Conservation (phyloP, 2,113 vertebrate species). For the Pipra filicauda region DNA sequence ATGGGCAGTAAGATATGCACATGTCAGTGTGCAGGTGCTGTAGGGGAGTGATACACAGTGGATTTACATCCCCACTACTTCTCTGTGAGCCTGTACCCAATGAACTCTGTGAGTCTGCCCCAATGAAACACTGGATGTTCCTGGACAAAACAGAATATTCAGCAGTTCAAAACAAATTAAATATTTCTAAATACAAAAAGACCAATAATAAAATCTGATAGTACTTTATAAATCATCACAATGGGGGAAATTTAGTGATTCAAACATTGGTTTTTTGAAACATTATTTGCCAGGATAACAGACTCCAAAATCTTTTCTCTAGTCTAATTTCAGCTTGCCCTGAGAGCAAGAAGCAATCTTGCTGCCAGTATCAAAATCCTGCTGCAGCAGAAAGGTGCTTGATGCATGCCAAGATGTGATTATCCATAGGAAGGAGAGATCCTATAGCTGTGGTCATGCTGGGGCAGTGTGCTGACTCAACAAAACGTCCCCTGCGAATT, state of each 20-base stretch:
- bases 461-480: constrained; percentile 36
- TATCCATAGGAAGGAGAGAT: constrained; percentile 46
- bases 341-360: not conserved
- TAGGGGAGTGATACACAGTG: not conserved
- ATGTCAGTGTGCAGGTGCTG: not conserved
- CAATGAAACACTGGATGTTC: not conserved
- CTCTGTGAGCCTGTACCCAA: not conserved
- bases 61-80: not conserved
- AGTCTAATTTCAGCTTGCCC: not conserved
- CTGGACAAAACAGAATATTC: not conserved
- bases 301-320: not conserved
- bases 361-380: constrained; percentile 18
- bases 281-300: not conserved
- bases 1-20: rapidly evolving
- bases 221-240: not conserved
- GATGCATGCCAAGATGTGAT: constrained; percentile 41
- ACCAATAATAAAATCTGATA: not conserved
- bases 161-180: not conserved
- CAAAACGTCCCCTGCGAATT: not conserved
- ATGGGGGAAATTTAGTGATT: not conserved
- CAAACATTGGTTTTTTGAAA: not conserved
- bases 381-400: not conserved
- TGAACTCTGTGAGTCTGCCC: not conserved
- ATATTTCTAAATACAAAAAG: not conserved
- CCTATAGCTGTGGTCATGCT: not conserved